Evolutionary conservation across 2,888 invertebrate genomes (phyloP).

Genomic region (Drosophila anomalata): DNA sequence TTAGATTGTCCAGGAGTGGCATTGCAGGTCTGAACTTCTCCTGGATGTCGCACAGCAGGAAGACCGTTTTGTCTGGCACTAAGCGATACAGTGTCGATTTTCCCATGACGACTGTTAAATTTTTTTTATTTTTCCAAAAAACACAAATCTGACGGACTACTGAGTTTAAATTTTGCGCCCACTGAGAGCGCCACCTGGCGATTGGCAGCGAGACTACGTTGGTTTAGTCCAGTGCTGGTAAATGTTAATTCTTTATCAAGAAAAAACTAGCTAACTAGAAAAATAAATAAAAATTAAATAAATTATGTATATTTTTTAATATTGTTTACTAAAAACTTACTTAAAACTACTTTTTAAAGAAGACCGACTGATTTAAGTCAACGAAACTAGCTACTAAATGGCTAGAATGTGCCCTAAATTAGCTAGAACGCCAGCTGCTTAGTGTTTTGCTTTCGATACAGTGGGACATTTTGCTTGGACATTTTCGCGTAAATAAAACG

Average conservation of each 20-base stretch:
- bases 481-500: background rate
- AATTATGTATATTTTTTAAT: no score
- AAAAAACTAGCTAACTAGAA: no score
- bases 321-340: no score
- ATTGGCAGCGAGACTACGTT: background rate
- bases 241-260: background rate
- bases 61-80: constrained; percentile 86
- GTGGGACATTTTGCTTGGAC: background rate
- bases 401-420: background rate
- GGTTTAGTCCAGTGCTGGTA: background rate
- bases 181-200: constrained; percentile 11
- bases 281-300: no score
- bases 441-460: background rate
- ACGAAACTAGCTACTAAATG: background rate
- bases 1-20: constrained; percentile 88
- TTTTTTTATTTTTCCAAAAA: background rate
- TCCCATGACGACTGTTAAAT: constrained; percentile 27
- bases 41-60: constrained; percentile 93
- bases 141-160: background rate
- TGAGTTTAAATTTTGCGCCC: constrained; percentile 21
- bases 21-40: constrained; percentile 90
- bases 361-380: background rate
- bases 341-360: background rate
- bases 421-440: background rate
- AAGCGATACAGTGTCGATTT: constrained; percentile 56